Conservation (phyloP, 2,888 invertebrate species). For the Malachius bipustulatus region DNA sequence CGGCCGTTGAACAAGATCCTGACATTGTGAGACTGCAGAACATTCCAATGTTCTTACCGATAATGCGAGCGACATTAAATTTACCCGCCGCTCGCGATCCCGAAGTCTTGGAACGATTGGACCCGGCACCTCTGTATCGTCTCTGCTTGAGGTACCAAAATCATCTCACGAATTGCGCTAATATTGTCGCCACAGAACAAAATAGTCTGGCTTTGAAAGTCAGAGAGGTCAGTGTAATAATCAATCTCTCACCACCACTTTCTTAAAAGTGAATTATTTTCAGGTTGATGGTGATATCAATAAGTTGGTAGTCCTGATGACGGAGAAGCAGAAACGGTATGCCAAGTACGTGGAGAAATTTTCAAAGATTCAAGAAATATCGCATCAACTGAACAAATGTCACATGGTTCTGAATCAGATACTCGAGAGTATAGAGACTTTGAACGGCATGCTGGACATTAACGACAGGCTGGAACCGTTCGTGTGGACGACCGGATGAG, state of each 20-base stretch:
- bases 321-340: conserved; percentile 73
- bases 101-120: conserved; percentile 70
- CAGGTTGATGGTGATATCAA: conserved; percentile 63
- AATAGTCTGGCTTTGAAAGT: conserved; percentile 59
- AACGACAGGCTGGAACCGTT: conserved; percentile 80
- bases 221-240: conserved; percentile 65
- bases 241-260: too few species aligned
- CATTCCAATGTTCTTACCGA: conserved; percentile 87
- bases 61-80: conserved; percentile 80
- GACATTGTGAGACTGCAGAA: conserved; percentile 57
- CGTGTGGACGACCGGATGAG: conserved; percentile 68
- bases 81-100: conserved; percentile 76
- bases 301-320: conserved; percentile 54
- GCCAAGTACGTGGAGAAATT: conserved; percentile 78
- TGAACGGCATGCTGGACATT: conserved; percentile 72
- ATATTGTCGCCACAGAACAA: conserved; percentile 70
- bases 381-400: conserved; percentile 70
- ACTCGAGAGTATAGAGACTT: conserved; percentile 69
- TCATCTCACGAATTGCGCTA: conserved; percentile 72
- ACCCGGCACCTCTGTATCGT: conserved; percentile 51
- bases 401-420: conserved; percentile 74
- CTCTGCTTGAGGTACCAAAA: conserved; percentile 73
- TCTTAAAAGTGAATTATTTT: conserved; percentile 20
- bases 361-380: conserved; percentile 69
- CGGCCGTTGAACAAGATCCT: conserved; percentile 58